Percentiles rank a stretch among this genome's conserved stretches.
Conservation (phyloP, 2,797 vertebrate genomes). For the Melanotaenia boesemani region DNA sequence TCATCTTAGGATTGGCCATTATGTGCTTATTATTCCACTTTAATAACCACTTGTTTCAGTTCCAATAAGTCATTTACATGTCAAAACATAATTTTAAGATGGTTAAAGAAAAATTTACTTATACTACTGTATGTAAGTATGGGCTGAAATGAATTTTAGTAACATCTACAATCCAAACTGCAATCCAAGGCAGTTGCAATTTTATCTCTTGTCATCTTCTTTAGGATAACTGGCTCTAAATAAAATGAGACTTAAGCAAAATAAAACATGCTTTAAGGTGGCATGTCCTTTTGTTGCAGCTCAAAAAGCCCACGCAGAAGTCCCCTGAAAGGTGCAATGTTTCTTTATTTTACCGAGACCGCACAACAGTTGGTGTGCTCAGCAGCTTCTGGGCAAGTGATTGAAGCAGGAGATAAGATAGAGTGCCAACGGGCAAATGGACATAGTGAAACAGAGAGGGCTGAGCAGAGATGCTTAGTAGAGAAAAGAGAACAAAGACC, state of each 20-base stretch:
- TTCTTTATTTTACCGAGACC: constrained; percentile 55
- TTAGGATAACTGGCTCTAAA: constrained; percentile 22
- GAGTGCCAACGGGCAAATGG: constrained; percentile 76
- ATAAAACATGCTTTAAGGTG: constrained; percentile 30
- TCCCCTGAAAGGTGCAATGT: constrained; percentile 57
- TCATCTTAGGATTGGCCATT: background rate
- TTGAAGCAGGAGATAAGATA: constrained; percentile 74
- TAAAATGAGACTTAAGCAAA: constrained; percentile 25
- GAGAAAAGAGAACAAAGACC: constrained; percentile 71
- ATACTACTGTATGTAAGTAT: background rate
- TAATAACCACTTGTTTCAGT: constrained; percentile 26
- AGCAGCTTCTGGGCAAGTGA: constrained; percentile 71
- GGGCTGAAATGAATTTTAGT: constrained; percentile 19
- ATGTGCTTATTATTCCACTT: constrained; percentile 17
- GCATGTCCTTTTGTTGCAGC: constrained; percentile 31
- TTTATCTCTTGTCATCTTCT: constrained; percentile 42
- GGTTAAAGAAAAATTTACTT: constrained; percentile 25
- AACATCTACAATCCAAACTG: constrained; percentile 32
- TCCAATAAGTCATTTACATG: constrained; percentile 24
- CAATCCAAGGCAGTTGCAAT: constrained; percentile 31
- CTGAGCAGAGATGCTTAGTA: constrained; percentile 63
- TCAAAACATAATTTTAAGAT: constrained; percentile 37
- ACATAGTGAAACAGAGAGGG: constrained; percentile 71
- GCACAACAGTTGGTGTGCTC: constrained; percentile 76
- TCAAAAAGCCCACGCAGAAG: constrained; percentile 36